Conservation (phyloP, 1,140 invertebrate genomes). For the Dendroctonus valens region DNA sequence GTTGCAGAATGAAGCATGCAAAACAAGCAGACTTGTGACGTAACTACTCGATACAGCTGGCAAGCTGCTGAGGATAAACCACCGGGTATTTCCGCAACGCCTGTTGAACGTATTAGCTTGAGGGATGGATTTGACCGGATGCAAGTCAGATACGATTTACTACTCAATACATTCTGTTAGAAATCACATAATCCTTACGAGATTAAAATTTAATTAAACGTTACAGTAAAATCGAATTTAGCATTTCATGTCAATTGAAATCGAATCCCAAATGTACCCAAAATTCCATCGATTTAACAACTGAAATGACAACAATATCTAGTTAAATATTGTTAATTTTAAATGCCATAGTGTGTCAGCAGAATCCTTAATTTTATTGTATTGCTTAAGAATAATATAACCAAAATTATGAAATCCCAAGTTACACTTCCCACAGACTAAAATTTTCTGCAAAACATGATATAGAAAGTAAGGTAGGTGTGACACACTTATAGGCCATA, state of each 20-base stretch:
- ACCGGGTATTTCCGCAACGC: slow-evolving; percentile 22
- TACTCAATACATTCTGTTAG: slow-evolving; percentile 3
- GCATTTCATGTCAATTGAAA: no score
- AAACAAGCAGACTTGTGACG: slow-evolving; percentile 18
- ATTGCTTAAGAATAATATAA: slow-evolving; percentile 30
- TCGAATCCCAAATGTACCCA: not conserved
- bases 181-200: slow-evolving; percentile 9
- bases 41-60: slow-evolving; percentile 21
- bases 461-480: slow-evolving; percentile 33
- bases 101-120: slow-evolving; percentile 24
- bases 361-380: slow-evolving; percentile 30
- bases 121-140: slow-evolving; percentile 23
- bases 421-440: slow-evolving; percentile 35
- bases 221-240: not conserved
- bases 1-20: slow-evolving; percentile 23
- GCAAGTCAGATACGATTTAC: slow-evolving; percentile 5
- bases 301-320: slow-evolving; percentile 20
- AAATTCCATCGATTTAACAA: not conserved
- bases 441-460: slow-evolving; percentile 26
- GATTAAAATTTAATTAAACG: slow-evolving; percentile 8
- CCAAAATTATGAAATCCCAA: slow-evolving; percentile 33
- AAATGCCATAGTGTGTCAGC: slow-evolving; percentile 26
- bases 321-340: slow-evolving; percentile 17
- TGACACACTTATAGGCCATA: slow-evolving; percentile 27
- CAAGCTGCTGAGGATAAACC: slow-evolving; percentile 24